Base-by-base conservation (phyloP, 2,113 vertebrate genomes). In the Sceloporus undulatus region DNA sequence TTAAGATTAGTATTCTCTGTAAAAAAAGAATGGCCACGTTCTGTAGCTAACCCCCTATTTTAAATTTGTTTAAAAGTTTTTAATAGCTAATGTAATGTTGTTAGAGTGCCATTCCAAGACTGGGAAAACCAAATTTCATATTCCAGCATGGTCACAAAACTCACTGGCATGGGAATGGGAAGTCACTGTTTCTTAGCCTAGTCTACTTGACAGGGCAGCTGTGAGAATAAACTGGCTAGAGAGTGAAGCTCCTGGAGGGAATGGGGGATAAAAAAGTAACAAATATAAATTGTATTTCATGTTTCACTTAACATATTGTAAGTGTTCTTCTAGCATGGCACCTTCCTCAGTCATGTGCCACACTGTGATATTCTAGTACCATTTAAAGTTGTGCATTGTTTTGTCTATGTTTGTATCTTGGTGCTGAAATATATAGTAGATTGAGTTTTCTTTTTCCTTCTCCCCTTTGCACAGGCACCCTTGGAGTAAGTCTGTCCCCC, bases 401-500 rank as follows among this genome's bases (percentile, higher is more conserved):
- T 1, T 27, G 29, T 34, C 2, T 38, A 79, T 40, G 21, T 77
- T 59, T 38, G 29, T 48, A 2, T 0, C 0, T 52, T 2, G 6
- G 1, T 4, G 13, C 68, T 5, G 4, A 52, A 21, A 66, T 3
- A 10, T 10, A 0, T 14, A 2, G 0, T 4, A 0, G 21, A 0
- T 14, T n/a, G 65, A 78, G 80, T 54, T 18, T 0, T 71, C 8
- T 77, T 6, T 0, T 65, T 14, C 4, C 9, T 3, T 10, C 59
- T 48, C 23, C 23, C 0, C 6, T 66, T 71, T 7, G 2, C 25
- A 0, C 90, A 99, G 98, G 99, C 1, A 99, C 98, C 0, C 93
- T 99, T 88, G 98, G 98, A 1, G 97, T 99, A 89, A 98, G 98
- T 94, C 93, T 99, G 89, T 98, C 98, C 74, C 98, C 98, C 0